Evolutionary conservation across 1,140 invertebrate species (phyloP).

Genomic region (Drosophila setifemur): DNA sequence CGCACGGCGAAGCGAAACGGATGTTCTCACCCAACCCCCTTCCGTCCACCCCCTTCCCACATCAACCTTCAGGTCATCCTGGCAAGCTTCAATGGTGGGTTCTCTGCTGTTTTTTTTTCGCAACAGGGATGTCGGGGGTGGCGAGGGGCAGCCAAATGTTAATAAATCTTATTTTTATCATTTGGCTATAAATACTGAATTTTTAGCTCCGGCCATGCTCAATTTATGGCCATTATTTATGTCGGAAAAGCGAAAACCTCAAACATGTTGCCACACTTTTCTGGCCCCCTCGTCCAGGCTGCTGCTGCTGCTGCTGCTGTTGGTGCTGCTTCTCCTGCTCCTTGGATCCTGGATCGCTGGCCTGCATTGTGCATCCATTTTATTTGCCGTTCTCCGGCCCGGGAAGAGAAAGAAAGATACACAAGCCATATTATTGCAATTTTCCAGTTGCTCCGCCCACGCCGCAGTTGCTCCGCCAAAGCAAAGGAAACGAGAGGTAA

Average conservation of each 20-base stretch:
- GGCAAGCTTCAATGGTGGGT: conserved; percentile 11
- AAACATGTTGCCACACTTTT: conserved; percentile 80
- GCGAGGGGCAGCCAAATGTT: conserved; percentile 75
- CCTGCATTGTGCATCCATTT: conserved; percentile 75
- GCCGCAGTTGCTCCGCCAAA: conserved; percentile 23
- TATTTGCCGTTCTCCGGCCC: conserved; percentile 49
- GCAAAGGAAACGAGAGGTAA: conserved; percentile 17
- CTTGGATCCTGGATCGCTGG: conserved; percentile 33
- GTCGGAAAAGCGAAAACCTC: conserved; percentile 81
- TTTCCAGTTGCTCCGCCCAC: conserved; percentile 79
- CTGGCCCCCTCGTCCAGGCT: conserved; percentile 18
- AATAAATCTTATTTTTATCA: conserved; percentile 83
- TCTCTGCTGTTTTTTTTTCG: conserved; percentile 11
- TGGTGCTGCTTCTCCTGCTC: conserved; percentile 1
- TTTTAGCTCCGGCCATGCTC: conserved; percentile 82
- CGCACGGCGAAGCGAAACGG: conserved; percentile 62
- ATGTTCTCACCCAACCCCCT: conserved; percentile 57
- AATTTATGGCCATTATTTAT: conserved; percentile 83
- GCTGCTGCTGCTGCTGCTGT: background rate
- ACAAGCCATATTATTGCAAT: conserved; percentile 79
- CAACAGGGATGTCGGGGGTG: conserved; percentile 16
- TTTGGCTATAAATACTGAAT: conserved; percentile 83
- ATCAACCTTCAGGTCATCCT: conserved; percentile 24
- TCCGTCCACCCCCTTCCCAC: background rate
- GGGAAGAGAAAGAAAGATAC: conserved; percentile 56